phyloP scores from a whole-genome alignment of 2,113 vertebrate genomes.

The Burhinus oedicnemus region DNA sequence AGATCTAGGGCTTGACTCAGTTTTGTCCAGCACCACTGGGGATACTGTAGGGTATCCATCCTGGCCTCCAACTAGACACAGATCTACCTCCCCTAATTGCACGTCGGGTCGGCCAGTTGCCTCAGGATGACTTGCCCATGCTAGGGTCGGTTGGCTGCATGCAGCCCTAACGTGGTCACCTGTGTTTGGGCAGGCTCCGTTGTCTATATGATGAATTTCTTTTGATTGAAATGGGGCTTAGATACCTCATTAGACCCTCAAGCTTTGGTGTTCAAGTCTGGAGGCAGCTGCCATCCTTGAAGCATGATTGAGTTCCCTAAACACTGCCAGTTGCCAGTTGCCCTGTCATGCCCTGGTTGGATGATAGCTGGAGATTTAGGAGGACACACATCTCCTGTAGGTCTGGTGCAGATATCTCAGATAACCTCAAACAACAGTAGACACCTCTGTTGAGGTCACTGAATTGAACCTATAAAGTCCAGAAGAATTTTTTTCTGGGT shows the following conservation, averaged over 20 bases:
- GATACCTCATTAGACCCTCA: not conserved
- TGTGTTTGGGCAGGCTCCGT: not conserved
- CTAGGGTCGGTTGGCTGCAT: not conserved
- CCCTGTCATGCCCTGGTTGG: accelerated
- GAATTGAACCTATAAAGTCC: not conserved
- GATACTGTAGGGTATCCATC: not conserved
- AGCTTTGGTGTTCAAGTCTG: not conserved
- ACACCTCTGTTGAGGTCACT: not conserved
- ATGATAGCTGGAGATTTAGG: not conserved
- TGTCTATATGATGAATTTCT: not conserved
- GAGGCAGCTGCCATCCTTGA: not conserved
- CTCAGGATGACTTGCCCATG: not conserved
- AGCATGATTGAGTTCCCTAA: not conserved
- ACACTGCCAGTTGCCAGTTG: not conserved
- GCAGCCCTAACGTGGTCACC: accelerated
- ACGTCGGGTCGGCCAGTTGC: not conserved
- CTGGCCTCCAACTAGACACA: not conserved
- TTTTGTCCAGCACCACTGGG: not conserved
- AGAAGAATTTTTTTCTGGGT: not conserved
- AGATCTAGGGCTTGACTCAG: not conserved
- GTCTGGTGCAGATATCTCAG: not conserved
- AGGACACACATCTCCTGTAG: not conserved
- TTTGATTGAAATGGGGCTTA: not conserved
- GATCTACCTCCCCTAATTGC: not conserved
- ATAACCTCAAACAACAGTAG: not conserved